Evolutionary conservation across 2,797 vertebrate genomes (phyloP), one percentile per base, ranked within the genome.

Genomic region (Pygocentrus nattereri): DNA sequence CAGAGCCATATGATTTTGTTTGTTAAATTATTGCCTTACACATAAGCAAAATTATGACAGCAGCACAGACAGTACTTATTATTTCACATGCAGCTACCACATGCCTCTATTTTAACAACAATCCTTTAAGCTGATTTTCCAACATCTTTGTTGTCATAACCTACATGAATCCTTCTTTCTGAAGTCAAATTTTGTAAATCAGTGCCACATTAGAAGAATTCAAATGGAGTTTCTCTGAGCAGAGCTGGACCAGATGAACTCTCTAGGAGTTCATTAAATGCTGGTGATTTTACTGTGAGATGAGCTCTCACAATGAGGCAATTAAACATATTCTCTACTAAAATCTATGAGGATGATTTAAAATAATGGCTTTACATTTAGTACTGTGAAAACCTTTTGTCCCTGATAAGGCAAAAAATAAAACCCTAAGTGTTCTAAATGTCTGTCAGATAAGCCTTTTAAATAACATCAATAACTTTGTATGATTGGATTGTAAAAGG

Each of bases 391-490:
- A 44, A 68, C 30, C 61, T 64, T 34, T 19, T 64, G 61, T 34
- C 13, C 16, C 4, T 62, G 25, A 62, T 19, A 15, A 61, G 3
- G 61, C 62, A 6, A 38, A 34, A 65, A 65, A 38, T 38, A 38
- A 34, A 31, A 27, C 23, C 15, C 10, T 25, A 8, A 61, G 27
- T 31, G 4, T 65, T 16, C 1, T 34, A 6, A 12, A 41, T 23
- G 34, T 25, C 34, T 34, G 27, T 56, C 71, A 34, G 71, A 65
- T 30, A 65, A 61, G 25, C 30, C 18, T 56, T 2, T n/a, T n/a
- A n/a, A 56, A 41, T 58, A n/a, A 38, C 62, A 61, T 67, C 47
- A 74, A 41, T 23, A 44, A 52, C n/a, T 34, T n/a, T n/a, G n/a
- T 70, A 4, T 27, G 58, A 61, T 59, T 44, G 44, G 41, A 44